phyloP scores from a whole-genome alignment of 2,797 vertebrate species.

The Esox lucius region DNA sequence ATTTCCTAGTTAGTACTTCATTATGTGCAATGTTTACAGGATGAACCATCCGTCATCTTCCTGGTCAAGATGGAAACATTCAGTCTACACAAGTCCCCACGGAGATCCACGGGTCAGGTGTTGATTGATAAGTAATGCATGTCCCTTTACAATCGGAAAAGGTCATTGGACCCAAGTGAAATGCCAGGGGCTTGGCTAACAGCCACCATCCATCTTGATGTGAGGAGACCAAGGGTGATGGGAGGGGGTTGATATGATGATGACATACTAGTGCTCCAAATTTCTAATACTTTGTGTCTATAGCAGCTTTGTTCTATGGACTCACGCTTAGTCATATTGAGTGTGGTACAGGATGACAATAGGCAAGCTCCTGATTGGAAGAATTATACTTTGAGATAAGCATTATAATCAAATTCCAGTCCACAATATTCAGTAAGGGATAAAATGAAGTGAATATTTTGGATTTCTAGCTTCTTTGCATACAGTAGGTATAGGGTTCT shows the following conservation, averaged over 20 bases:
- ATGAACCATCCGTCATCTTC: conserved; percentile 39
- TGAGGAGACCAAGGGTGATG: conserved; percentile 18
- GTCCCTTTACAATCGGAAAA: conserved; percentile 41
- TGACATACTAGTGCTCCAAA: conserved; percentile 14
- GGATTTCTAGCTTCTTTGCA: too few relatives aligned
- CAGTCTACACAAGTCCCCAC: conserved; percentile 13
- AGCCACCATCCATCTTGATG: conserved; percentile 66
- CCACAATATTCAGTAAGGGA: conserved; percentile 39
- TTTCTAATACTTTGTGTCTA: conserved; percentile 1
- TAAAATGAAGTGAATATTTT: background rate
- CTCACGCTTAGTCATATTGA: background rate
- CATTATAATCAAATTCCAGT: conserved; percentile 55
- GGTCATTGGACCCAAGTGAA: conserved; percentile 57
- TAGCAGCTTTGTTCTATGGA: background rate
- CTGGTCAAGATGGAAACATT: conserved; percentile 56
- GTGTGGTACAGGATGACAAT: conserved; percentile 25
- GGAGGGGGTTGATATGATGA: conserved; percentile 15
- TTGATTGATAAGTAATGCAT: conserved; percentile 67
- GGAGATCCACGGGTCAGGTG: conserved; percentile 14
- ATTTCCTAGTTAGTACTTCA: too few relatives aligned
- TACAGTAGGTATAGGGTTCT: background rate
- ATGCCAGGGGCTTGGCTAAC: conserved; percentile 56
- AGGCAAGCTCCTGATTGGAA: conserved; percentile 39
- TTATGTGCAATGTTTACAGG: too few relatives aligned
- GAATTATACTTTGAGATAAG: conserved; percentile 45